Evolutionary conservation across 2,797 vertebrate genomes (phyloP), one percentile per base, ranked within the genome.

Genomic region (Peromyscus nudipes): DNA sequence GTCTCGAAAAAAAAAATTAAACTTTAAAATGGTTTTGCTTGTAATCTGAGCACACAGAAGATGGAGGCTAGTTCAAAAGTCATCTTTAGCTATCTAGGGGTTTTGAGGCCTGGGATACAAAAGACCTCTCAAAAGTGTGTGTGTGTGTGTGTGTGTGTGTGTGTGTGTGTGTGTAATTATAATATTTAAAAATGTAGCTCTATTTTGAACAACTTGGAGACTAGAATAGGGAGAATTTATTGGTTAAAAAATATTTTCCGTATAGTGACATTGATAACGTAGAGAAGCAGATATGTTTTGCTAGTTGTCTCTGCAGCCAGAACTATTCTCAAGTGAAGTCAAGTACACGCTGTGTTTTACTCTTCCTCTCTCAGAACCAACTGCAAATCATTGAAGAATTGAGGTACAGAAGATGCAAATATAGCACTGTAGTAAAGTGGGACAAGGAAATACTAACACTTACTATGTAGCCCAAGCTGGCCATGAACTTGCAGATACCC

Each of bases 101-200:
- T 31, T 34, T 60, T 75, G 27, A 60, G 52, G 52, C 27, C 9
- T 60, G 5, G 27, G 27, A 40, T 23, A 89, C 52, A 60, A 27
- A 31, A 60, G 52, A 40, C 52, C 49, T 76, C n/a, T 89, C 46
- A 43, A 37, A 40, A 77, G 49, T 85, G 17, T 21, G 60, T 25
- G 57, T 60, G 12, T 67, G 65, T 67, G 65, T 67, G 65, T 14
- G 75, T 57, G 46, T 60, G 80, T 77, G 49, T 49, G 49, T 49
- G 49, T 49, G 49, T 49, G 49, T 49, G 76, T 43, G 76, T 73
- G 80, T 86, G 5, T 57, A 55, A 37, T 83, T 37, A 31, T 7
- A 92, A 88, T 19, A 69, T 91, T 92, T 97, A 89, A 60, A 83
- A 93, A 91, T 87, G 9, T 71, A 46, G 34, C 69, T 62, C 80